Percentiles rank a stretch among this genome's conserved stretches.
Evolutionary conservation across 1,140 invertebrate species (phyloP).

Genomic region (Bombus ignitus): DNA sequence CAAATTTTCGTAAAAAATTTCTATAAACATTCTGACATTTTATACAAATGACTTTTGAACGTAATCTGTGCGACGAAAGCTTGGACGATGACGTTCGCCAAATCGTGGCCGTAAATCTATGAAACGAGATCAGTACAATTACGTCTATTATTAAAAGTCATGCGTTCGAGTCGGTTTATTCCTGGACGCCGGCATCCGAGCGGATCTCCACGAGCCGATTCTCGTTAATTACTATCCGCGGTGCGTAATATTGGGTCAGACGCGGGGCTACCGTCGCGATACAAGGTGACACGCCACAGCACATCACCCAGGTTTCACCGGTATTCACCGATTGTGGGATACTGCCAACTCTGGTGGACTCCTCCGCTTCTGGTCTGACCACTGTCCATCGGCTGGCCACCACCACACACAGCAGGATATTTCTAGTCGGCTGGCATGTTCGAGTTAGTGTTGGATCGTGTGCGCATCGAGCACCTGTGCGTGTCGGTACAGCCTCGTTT

Average conservation of each 20-base stretch:
- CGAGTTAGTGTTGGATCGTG: slow-evolving; percentile 60
- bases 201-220: slow-evolving; percentile 15
- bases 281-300: slow-evolving; percentile 51
- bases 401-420: slow-evolving; percentile 56
- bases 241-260: not conserved
- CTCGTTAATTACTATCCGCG: slow-evolving; percentile 17
- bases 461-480: slow-evolving; percentile 47
- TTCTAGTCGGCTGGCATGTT: slow-evolving; percentile 58
- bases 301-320: slow-evolving; percentile 47
- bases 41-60: not conserved
- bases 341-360: slow-evolving; percentile 64
- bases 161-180: slow-evolving; percentile 6
- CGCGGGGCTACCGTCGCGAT: slow-evolving; percentile 4
- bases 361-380: slow-evolving; percentile 29
- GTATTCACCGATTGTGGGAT: slow-evolving; percentile 61
- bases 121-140: slow-evolving; percentile 21
- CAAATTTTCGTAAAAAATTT: too few relatives aligned
- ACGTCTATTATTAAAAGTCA: slow-evolving; percentile 22
- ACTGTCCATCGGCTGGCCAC: slow-evolving; percentile 41
- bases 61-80: not conserved
- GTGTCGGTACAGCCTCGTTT: not conserved
- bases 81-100: not conserved
- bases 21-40: too few relatives aligned
- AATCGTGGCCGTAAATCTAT: not conserved
- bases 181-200: not conserved